phyloP scores from a whole-genome alignment of 2,888 invertebrate genomes.

The Ectobius pallidus region DNA sequence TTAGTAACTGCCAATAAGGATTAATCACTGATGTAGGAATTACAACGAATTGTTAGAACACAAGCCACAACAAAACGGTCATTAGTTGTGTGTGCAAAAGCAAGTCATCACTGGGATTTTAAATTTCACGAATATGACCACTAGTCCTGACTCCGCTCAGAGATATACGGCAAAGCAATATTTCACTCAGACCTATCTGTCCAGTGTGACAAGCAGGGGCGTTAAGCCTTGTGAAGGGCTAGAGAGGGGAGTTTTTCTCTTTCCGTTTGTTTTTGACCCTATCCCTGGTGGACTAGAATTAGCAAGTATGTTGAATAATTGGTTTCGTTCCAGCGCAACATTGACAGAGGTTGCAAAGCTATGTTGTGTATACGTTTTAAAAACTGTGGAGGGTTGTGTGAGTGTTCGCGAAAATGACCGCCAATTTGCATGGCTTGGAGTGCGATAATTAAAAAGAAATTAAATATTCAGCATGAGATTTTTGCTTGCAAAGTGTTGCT shows the following conservation, averaged over 20 bases:
- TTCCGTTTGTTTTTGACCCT: neutral
- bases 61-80: no score
- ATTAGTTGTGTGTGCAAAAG: no score
- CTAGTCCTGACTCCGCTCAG: no score
- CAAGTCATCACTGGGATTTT: no score
- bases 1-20: no score
- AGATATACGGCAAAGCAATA: no score
- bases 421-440: slow-evolving; percentile 1
- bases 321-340: neutral
- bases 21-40: no score
- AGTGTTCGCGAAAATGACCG: neutral
- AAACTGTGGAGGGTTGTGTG: neutral
- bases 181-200: no score
- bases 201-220: neutral
- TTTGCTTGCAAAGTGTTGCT: neutral
- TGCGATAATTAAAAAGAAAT: neutral
- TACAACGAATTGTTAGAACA: no score
- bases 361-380: neutral
- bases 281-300: neutral
- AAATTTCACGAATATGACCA: no score
- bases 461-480: neutral
- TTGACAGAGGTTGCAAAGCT: neutral
- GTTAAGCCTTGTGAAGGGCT: neutral
- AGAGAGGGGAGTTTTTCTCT: neutral
- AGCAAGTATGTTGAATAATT: slow-evolving; percentile 12